Conservation (phyloP, 2,113 vertebrate genomes). For the Piaya cayana region DNA sequence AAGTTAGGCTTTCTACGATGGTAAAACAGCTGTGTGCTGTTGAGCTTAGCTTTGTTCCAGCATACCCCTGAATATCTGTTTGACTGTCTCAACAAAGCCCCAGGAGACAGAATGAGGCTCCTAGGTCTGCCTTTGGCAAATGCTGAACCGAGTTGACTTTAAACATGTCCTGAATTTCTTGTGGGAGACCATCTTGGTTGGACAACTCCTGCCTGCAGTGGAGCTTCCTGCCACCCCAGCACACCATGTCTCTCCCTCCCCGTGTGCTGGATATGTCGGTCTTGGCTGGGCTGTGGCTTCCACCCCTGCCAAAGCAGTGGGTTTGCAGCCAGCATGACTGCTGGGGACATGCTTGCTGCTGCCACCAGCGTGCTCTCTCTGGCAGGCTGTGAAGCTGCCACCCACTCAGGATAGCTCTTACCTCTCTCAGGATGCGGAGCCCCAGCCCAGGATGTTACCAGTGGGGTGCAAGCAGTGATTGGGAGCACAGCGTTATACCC, state of each 20-base stretch:
- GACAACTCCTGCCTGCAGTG: neutral
- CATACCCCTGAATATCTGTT: neutral
- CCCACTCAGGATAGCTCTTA: neutral
- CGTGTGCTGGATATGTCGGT: fast-evolving
- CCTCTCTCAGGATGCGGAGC: neutral
- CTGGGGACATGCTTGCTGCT: neutral
- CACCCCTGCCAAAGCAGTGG: neutral
- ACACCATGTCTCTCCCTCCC: neutral
- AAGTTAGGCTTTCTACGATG: neutral
- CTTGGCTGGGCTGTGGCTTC: neutral
- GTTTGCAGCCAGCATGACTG: neutral
- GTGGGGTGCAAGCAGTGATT: neutral
- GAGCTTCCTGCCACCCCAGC: neutral
- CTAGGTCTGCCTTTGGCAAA: neutral
- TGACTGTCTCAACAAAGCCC: neutral
- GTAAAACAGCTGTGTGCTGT: constrained; percentile 39
- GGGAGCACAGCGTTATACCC: neutral
- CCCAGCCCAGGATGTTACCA: neutral
- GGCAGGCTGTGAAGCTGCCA: neutral
- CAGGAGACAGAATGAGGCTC: neutral
- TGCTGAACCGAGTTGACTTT: neutral
- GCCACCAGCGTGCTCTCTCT: fast-evolving
- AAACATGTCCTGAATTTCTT: neutral
- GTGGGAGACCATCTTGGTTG: neutral
- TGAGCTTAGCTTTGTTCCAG: constrained; percentile 3